A percentile compares a stretch with the other conserved stretches of the same genome.
phyloP scores from a whole-genome alignment of 2,797 vertebrate species.

The Acrossocheilus fasciatus region DNA sequence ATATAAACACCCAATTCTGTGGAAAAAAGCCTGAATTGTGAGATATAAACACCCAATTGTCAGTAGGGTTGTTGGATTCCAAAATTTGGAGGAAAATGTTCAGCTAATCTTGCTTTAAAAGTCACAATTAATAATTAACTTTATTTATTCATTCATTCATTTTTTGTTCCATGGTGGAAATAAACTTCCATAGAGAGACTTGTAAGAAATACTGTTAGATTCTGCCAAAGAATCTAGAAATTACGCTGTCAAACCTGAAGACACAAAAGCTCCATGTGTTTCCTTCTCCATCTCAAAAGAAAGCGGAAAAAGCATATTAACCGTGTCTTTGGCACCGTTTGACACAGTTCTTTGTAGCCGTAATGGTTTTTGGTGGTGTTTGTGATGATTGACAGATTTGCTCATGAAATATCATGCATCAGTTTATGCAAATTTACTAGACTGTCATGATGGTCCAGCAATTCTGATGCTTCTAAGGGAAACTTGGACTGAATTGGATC shows the following conservation, averaged over 20 bases:
- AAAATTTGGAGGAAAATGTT: neutral
- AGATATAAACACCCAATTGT: neutral
- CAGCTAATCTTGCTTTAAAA: neutral
- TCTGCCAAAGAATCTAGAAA: neutral
- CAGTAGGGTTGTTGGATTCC: neutral
- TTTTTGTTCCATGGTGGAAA: neutral
- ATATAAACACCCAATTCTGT: too few species aligned
- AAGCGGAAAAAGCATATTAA: neutral
- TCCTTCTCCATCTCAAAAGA: neutral
- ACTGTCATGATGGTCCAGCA: constrained; percentile 4
- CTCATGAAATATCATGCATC: constrained; percentile 46
- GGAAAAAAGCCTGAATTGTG: too few species aligned
- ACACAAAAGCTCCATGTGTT: neutral
- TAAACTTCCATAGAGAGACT: neutral
- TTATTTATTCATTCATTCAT: neutral
- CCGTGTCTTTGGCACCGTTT: constrained; percentile 32
- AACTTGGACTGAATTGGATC: constrained; percentile 27
- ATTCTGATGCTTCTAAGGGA: neutral
- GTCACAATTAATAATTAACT: neutral
- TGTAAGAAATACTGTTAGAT: neutral
- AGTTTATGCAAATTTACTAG: constrained; percentile 39
- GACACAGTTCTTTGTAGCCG: neutral
- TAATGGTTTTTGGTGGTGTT: constrained; percentile 19
- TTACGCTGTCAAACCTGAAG: neutral
- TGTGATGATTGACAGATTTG: constrained; percentile 30